Evolutionary conservation across 2,888 invertebrate genomes (phyloP), one percentile per base, ranked within the genome.

Genomic region (Petrophora chlorosata): DNA sequence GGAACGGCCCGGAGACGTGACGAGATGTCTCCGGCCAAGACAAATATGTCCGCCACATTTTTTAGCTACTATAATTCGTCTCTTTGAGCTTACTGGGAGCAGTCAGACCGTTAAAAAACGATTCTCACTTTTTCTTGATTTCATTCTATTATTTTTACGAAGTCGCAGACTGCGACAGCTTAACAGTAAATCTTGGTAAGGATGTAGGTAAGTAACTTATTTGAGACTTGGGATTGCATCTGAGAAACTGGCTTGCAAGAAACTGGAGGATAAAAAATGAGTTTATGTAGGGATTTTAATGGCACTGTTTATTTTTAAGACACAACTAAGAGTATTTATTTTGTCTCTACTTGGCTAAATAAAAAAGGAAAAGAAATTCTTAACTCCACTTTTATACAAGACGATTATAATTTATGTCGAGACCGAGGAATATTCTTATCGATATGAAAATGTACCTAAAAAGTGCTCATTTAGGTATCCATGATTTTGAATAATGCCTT

Each of bases 11-110:
- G 68, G 75, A 72, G 84, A 88, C 85, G 87, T 85, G 89, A 86
- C 85, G 85, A 84, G 85, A 87, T 82, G 88, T 85, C 83, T 84
- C 81, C 78, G 78, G 68, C 76, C 74, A 71, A 82, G 77, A 85
- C 84, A 85, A 85, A 87, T 85, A 84, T 78, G 85, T 81, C 75
- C 67, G 73, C 73, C 68, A 79, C 77, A 78, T 82, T 85, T 85
- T 85, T 85, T 84, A 77, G 76, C 73, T 71, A 70, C 70, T 78
- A 61, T 77, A 78, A 82, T 84, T 84, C 82, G 75, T 78, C 74
- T 82, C 70, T 74, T 76, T 73, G 67, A 70, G 70, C 70, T 73
- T 65, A 71, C 73, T 83, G 73, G 72, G 73, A 73, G 70, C 65
- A 65, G 66, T 65, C 64, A 61, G 59, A 58, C 56, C 59, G 65